These are phyloP conservation scores for Petromus typicus DNA, from an alignment of 2,113 vertebrate genomes.

Conservation along the genomic window DNA sequence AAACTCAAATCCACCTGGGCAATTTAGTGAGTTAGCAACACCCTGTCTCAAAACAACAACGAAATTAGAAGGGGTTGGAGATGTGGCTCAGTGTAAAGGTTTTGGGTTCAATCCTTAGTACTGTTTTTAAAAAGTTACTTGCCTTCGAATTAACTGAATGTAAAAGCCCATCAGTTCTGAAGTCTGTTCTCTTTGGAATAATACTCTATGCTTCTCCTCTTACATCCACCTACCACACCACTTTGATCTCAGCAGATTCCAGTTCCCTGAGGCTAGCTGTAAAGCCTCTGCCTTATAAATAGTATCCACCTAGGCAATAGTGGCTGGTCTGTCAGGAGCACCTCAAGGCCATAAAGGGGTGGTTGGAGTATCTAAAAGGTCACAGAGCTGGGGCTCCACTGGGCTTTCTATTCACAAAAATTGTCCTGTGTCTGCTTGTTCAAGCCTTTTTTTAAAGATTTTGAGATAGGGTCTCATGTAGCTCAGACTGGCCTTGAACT, in stretches of 20 bases:
- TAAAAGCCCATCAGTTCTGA: not conserved
- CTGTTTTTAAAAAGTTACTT: not conserved
- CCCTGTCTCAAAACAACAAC: not conserved
- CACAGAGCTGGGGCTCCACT: not conserved
- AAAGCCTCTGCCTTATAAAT: not conserved
- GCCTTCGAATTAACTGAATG: not conserved
- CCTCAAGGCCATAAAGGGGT: not conserved
- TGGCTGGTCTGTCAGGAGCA: not conserved
- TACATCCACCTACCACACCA: not conserved
- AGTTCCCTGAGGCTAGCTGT: not conserved
- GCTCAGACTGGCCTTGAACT: not conserved
- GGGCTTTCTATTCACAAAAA: not conserved
- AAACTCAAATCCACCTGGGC: not conserved
- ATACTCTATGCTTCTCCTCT: not conserved
- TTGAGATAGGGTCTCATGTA: not conserved
- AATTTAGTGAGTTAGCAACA: not conserved
- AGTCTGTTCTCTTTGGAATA: not conserved
- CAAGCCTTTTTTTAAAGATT: not conserved
- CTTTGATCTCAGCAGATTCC: not conserved
- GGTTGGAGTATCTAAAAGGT: not conserved
- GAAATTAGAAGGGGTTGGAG: not conserved
- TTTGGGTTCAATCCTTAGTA: not conserved
- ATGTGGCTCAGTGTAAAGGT: not conserved
- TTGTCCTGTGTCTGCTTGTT: not conserved
- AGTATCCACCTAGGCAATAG: not conserved